Evolutionary conservation across 2,113 vertebrate species (phyloP), one percentile per base, ranked within the genome.

Genomic region (Atractosteus spatula): DNA sequence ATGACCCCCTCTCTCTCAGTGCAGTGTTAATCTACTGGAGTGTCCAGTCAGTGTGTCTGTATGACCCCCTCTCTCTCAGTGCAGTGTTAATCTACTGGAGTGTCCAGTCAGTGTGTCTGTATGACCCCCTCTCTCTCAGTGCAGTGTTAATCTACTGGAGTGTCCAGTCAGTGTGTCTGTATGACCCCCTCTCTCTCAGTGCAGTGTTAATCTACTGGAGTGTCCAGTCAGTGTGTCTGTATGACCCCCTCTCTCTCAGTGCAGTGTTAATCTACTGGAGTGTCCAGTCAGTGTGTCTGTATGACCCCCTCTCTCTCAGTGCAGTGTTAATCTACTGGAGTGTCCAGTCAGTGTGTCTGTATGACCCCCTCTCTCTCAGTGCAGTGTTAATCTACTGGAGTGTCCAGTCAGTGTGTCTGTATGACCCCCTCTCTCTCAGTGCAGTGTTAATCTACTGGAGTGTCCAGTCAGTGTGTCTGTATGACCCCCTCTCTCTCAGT

Each of bases 51-150:
- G 43, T 17, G 4, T 67, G 43, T n/a, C 66, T 47, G 47, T 51
- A 89, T 86, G 81, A 12, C 17, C 41, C 0, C 4, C 3, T 17
- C 51, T 29, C 17, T 11, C 11, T 51, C 10, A 0, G 64, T 10
- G 29, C 41, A 41, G 0, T 12, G 17, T 29, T 29, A 29, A 29
- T 29, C 1, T 29, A 29, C 47, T 59, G 17, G 13, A 41, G 55
- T 64, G 12, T 64, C 14, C 12, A 41, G 3, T 65, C 51, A 41
- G 8, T 63, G 17, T 42, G 3, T 59, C 41, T 41, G 2, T 56
- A 7, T 44, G 14, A 11, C 41, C 13, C 17, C 55, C 17, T 41
- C 10, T 68, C 67, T 14, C 8, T 41, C 41, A 56, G 2, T 56
- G 3, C 5, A 3, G 16, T 51, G 8, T n/a, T 29, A 7, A 3